Evolutionary conservation across 35 echinoderm and acorn worm genomes (phyloP).

Genomic region (Heliocidaris tuberculata): DNA sequence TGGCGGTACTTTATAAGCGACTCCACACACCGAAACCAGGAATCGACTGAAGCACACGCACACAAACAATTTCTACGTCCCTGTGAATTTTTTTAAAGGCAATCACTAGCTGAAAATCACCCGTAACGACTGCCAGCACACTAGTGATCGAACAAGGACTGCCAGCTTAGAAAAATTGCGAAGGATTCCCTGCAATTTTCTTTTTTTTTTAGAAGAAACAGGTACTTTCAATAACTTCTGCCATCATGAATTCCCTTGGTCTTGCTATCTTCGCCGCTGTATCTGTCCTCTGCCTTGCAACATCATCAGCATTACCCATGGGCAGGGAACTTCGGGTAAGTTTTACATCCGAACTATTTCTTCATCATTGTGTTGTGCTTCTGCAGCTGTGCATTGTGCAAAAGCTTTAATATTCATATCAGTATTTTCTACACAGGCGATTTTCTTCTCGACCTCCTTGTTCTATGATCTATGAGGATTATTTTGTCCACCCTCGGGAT

Average conservation of each 20-base stretch:
- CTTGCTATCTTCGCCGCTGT: not conserved
- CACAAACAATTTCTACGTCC: not conserved
- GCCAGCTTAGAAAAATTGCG: not conserved
- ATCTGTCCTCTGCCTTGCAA: not conserved
- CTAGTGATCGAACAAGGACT: not conserved
- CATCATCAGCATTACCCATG: not conserved
- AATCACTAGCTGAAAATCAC: not conserved
- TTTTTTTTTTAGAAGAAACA: not conserved
- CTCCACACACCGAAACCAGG: not conserved
- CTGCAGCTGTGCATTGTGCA: not conserved
- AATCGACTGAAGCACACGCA: conserved; percentile 1
- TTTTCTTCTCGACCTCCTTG: not conserved
- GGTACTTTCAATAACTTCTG: not conserved
- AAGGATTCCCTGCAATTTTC: not conserved
- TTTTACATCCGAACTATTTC: not conserved
- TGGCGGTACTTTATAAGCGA: not conserved
- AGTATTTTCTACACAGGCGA: not conserved
- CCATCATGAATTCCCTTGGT: not conserved
- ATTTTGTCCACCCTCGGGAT: not conserved
- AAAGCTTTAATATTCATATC: not conserved
- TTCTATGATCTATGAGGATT: not conserved
- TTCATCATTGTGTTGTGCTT: not conserved
- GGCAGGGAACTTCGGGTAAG: not conserved
- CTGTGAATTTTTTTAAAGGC: not conserved
- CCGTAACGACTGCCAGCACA: not conserved